Evolutionary conservation across 2,113 vertebrate species (phyloP).

Genomic region (Poicephalus meyeri): DNA sequence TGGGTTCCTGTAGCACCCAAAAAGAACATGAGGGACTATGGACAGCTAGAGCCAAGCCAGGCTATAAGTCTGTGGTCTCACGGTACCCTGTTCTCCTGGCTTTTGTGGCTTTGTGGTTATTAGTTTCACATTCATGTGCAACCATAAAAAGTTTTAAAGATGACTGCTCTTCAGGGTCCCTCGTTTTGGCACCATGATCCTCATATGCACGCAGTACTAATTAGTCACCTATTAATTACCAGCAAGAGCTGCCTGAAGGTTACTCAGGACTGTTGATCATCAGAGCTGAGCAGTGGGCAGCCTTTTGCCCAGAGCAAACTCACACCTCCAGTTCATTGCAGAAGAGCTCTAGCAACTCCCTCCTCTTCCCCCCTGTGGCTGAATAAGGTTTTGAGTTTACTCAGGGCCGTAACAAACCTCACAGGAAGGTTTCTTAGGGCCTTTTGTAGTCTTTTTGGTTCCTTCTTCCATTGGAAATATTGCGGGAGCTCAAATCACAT

Average conservation of each 20-base stretch:
- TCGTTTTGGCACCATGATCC: not conserved
- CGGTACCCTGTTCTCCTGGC: not conserved
- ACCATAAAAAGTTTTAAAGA: fast-evolving
- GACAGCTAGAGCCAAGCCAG: not conserved
- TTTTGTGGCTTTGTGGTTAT: not conserved
- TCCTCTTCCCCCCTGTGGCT: not conserved
- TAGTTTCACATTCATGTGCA: not conserved
- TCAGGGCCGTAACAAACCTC: not conserved
- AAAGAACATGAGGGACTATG: fast-evolving
- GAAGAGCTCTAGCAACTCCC: not conserved
- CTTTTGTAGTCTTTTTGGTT: not conserved
- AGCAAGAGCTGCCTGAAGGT: not conserved
- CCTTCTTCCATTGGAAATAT: not conserved
- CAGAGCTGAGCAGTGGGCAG: not conserved
- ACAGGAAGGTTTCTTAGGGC: not conserved
- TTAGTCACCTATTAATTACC: not conserved
- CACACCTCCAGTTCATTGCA: not conserved
- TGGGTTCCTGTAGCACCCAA: not conserved
- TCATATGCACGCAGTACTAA: too few relatives aligned
- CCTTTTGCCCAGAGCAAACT: not conserved
- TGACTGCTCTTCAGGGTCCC: not conserved
- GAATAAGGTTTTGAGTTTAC: not conserved
- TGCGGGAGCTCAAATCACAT: not conserved
- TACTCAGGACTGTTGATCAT: not conserved
- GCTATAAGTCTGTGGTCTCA: fast-evolving